Percentiles rank a stretch among this genome's conserved stretches.
phyloP scores from a whole-genome alignment of 2,797 vertebrate species.

The Gastrophryne carolinensis region DNA sequence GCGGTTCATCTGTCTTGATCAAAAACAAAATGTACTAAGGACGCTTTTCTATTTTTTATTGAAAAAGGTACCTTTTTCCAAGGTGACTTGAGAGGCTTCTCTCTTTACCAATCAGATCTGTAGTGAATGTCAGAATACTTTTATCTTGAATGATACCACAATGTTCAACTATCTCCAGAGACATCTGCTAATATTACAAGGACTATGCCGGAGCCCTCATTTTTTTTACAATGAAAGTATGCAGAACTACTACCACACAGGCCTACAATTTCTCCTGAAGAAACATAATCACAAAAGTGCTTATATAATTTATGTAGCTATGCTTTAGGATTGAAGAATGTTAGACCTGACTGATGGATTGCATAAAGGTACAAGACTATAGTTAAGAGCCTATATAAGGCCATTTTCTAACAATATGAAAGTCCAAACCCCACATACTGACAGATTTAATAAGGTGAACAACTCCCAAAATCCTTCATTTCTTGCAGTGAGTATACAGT shows the following conservation, averaged over 20 bases:
- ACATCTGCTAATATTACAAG: not conserved
- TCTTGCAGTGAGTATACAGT: too few relatives aligned
- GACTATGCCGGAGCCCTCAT: not conserved
- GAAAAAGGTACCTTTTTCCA: conserved; percentile 54
- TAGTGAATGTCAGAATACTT: conserved; percentile 30
- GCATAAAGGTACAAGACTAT: too few relatives aligned
- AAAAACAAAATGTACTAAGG: conserved; percentile 49
- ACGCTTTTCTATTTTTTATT: conserved; percentile 54
- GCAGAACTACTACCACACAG: not conserved
- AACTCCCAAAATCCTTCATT: too few relatives aligned
- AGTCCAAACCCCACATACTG: too few relatives aligned
- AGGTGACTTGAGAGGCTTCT: conserved; percentile 50
- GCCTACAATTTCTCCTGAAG: conserved; percentile 3
- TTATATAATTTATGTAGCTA: too few relatives aligned
- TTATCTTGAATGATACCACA: conserved; percentile 40
- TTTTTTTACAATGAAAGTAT: conserved; percentile 22
- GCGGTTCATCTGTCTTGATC: conserved; percentile 45
- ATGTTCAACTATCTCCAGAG: conserved; percentile 18
- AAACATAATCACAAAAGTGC: too few relatives aligned
- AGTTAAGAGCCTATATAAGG: too few relatives aligned
- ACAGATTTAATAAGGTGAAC: too few relatives aligned
- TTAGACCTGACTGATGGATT: too few relatives aligned
- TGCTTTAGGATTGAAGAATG: too few relatives aligned
- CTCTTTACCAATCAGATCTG: conserved; percentile 49
- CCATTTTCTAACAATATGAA: too few relatives aligned